Evolutionary conservation across 2,888 invertebrate genomes (phyloP), one percentile per base, ranked within the genome.

Genomic region (Phrixothrix hirtus): DNA sequence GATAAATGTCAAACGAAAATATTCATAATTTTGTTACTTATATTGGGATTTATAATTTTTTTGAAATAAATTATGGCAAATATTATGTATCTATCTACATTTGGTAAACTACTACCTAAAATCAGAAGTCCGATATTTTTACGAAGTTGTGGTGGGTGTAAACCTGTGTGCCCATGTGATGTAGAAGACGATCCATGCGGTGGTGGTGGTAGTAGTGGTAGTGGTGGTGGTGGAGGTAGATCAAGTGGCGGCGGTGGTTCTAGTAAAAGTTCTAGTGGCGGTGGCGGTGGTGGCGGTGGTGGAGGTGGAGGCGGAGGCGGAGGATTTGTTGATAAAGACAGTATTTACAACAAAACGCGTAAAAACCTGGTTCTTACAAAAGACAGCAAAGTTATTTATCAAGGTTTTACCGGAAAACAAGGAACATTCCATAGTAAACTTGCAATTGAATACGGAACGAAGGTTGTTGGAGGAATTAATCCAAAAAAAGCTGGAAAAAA

Each of bases 331-430:
- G n/a, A n/a, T n/a, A n/a, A n/a, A n/a, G n/a, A n/a, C n/a, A n/a
- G 21, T 10, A 21, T 17, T 2, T 36, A 17, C 25, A 26, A 14
- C 15, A 14, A 35, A 13, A 67, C 67, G 1, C 48, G 62, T 0
- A 35, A 53, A 13, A 67, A 70, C 43, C 30, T 71, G 13, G 26
- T 55, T 15, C 39, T 73, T 7, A 58, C 34, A 2, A 61, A 67
- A 60, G 74, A 84, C 41, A 88, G 88, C 1, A 86, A 84, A 77
- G 85, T 91, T 2, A 87, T 90, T 50, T 85, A 87, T 65, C 90
- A 91, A 75, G 90, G 89, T 9, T 88, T 89, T 65, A 91, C 90
- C 32, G 90, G 90, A 51, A 89, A 87, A 72, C 87, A 88, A 74
- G 88, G 81, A 35, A 83, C 83, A 10, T 83, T 83, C 66, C 84